phyloP scores from a whole-genome alignment of 1,140 invertebrate genomes.

The Cherax destructor region DNA sequence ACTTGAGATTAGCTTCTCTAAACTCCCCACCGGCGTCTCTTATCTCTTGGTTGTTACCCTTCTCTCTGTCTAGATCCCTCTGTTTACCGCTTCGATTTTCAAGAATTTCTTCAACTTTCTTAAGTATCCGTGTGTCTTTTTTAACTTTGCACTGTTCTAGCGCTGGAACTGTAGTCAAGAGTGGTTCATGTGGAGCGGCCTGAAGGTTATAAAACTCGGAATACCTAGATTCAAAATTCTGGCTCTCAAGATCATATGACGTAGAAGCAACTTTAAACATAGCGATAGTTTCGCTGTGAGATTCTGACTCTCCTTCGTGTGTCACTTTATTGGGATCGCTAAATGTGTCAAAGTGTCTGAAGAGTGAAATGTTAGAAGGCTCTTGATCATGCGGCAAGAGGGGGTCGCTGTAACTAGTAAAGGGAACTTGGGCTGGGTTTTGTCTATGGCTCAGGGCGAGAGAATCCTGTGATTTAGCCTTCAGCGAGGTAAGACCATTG shows the following conservation, averaged over 20 bases:
- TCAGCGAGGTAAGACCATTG: conserved; percentile 19
- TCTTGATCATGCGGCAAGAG: conserved; percentile 48
- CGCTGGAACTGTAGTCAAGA: conserved; percentile 36
- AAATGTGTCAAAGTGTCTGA: conserved; percentile 55
- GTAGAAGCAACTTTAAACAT: conserved; percentile 56
- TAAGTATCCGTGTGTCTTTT: not conserved
- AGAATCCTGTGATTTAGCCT: conserved; percentile 32
- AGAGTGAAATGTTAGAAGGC: conserved; percentile 35
- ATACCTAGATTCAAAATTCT: conserved; percentile 54
- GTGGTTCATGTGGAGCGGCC: conserved; percentile 29
- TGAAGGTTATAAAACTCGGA: conserved; percentile 55
- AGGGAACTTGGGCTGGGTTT: conserved; percentile 32
- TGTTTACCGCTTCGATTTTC: conserved; percentile 21
- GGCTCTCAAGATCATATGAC: conserved; percentile 53
- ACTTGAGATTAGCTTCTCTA: conserved; percentile 28
- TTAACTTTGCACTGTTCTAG: conserved; percentile 48
- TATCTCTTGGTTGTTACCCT: not conserved
- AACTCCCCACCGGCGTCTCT: conserved; percentile 1
- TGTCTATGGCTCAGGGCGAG: conserved; percentile 18
- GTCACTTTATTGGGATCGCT: conserved; percentile 35
- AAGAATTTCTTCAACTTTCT: not conserved
- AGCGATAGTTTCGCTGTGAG: conserved; percentile 40
- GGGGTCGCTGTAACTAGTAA: conserved; percentile 53
- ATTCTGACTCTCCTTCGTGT: conserved; percentile 47
- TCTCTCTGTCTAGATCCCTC: not conserved